Conservation (phyloP, 2,797 vertebrate species). For the Sphaeramia orbicularis region DNA sequence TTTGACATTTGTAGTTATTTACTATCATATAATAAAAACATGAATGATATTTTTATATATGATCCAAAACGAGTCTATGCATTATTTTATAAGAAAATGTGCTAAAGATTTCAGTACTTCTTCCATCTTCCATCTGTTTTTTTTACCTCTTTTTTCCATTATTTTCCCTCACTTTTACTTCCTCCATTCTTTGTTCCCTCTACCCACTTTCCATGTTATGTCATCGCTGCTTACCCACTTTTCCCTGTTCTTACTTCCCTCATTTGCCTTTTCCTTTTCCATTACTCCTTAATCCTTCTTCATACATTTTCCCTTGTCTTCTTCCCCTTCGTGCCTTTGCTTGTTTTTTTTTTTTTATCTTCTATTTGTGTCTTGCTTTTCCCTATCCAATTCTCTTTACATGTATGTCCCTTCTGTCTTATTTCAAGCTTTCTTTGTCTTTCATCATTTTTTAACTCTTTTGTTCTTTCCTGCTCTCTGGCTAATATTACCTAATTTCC, state of each 20-base stretch:
- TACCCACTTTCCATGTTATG: background rate
- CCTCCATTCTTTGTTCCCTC: background rate
- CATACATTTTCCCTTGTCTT: background rate
- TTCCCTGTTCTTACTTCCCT: background rate
- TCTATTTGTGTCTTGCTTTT: background rate
- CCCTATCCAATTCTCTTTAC: background rate
- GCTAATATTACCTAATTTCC: constrained; percentile 2
- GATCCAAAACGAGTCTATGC: too few relatives aligned
- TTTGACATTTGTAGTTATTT: too few relatives aligned
- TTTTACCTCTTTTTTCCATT: background rate
- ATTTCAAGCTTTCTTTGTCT: background rate
- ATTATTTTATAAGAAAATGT: too few relatives aligned
- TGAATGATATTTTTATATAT: too few relatives aligned
- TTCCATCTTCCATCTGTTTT: too few relatives aligned
- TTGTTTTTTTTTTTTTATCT: background rate
- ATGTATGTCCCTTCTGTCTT: background rate
- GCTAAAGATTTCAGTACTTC: too few relatives aligned
- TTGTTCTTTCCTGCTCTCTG: background rate
- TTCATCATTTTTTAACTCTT: background rate
- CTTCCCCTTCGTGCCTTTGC: background rate
- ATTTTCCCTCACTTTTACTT: background rate
- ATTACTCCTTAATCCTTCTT: background rate
- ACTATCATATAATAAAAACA: too few relatives aligned
- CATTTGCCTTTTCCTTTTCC: background rate
- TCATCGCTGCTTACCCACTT: background rate